These are phyloP conservation scores for Ophioderma brevispina DNA, from an alignment of 35 echinoderm and acorn worm genomes.

Conservation along the genomic window DNA sequence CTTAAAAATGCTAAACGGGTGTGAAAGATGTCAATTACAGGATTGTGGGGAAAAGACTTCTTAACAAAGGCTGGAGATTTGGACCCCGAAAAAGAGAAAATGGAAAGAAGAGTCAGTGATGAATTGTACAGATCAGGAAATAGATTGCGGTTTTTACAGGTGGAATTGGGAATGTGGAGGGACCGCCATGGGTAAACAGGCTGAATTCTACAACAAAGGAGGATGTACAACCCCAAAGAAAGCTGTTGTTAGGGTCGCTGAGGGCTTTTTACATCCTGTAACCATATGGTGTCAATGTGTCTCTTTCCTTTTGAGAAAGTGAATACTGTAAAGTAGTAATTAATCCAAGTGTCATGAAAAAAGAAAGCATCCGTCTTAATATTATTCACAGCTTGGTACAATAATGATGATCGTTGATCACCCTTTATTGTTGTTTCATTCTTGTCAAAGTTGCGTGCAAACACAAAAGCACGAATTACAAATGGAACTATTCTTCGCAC, in stretches of 20 bases:
- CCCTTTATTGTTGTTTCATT: no score
- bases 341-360: no score
- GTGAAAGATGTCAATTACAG: background rate
- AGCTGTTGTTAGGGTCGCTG: background rate
- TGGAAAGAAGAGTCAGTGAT: background rate
- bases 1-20: background rate
- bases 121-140: background rate
- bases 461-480: no score
- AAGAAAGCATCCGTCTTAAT: no score
- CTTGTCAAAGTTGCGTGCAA: no score
- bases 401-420: no score
- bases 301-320: no score
- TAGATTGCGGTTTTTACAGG: background rate
- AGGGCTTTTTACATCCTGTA: background rate
- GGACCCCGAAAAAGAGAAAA: background rate
- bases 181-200: background rate
- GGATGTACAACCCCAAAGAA: no score
- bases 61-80: background rate
- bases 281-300: no score
- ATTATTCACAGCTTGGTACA: no score
- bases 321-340: no score
- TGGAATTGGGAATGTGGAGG: background rate
- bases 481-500: no score
- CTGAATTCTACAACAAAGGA: background rate
- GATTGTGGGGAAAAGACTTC: background rate